A percentile compares a stretch with the other conserved stretches of the same genome.
phyloP scores from a whole-genome alignment of 2,797 vertebrate genomes.

The Tenualosa thibaudeaui region DNA sequence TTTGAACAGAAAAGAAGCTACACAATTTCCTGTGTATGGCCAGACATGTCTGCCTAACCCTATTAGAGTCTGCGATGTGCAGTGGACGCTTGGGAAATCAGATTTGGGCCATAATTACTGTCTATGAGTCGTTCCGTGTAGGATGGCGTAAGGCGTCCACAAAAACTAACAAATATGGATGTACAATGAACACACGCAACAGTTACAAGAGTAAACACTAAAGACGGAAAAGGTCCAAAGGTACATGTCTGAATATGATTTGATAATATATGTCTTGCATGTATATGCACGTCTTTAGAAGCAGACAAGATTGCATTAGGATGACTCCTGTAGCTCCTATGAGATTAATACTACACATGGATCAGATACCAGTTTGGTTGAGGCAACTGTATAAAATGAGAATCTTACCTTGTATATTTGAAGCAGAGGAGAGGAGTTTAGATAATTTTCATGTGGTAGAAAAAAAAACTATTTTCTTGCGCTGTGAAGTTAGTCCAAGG shows the following conservation, averaged over 20 bases:
- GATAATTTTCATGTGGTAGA: background rate
- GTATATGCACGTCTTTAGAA: background rate
- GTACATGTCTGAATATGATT: background rate
- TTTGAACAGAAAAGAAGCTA: background rate
- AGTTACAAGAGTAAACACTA: background rate
- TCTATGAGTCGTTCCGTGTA: background rate
- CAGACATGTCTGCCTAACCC: slow-evolving; percentile 7
- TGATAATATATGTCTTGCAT: background rate
- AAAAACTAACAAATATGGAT: background rate
- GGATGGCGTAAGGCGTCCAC: background rate
- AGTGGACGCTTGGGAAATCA: background rate
- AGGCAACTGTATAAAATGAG: background rate
- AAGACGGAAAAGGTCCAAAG: background rate
- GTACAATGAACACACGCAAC: background rate
- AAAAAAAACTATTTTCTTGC: background rate
- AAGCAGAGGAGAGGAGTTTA: background rate
- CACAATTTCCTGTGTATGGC: slow-evolving; percentile 20
- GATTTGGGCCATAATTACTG: background rate
- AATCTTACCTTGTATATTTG: background rate
- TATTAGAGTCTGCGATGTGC: background rate
- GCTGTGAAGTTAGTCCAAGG: background rate
- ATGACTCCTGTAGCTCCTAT: background rate
- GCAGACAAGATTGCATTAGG: background rate
- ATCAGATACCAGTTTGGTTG: background rate
- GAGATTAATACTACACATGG: background rate